Evolutionary conservation across 2,797 vertebrate genomes (phyloP), one percentile per base, ranked within the genome.

Genomic region (Peromyscus eremicus): DNA sequence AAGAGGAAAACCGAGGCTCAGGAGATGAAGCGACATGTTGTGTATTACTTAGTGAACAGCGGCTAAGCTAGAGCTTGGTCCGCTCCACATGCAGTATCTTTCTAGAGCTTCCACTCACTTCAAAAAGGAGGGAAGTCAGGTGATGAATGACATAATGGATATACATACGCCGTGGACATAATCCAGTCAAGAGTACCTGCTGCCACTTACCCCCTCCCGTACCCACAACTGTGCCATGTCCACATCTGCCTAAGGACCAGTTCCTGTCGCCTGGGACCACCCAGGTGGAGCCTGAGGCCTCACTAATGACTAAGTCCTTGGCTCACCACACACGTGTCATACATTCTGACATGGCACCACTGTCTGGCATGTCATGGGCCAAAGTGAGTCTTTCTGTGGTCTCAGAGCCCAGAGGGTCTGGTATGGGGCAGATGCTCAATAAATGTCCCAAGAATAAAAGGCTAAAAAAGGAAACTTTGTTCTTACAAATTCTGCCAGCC

Each of bases 1-100:
- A 64, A 89, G 84, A 89, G 16, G 80, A n/a, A 95, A 96, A 70
- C 55, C 1, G 43, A 96, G 89, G 43, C 82, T 62, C 34, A 21
- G 46, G 60, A 71, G 29, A 37, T 34, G n/a, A 76, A 66, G 76
- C 60, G 81, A 70, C 4, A 73, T 6, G 37, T 25, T 27, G 6
- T 6, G 55, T 1, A 5, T 37, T 27, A 88, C 32, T 37, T 68
- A 73, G 83, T 5, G 9, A 89, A 64, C 57, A 75, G 57, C 6
- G 37, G 71, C 80, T 57, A 73, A 87, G 49, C 21, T 43, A 29
- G 37, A 49, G 73, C 21, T 40, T 52, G 83, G 21, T 52, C 73
- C 55, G 34, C 71, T 37, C 34, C n/a, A 43, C 12, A 1, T 1
- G 32, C 8, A 16, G 34, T 55, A 27, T 86, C 52, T 57, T 52